Base-by-base conservation (phyloP, 2,113 vertebrate genomes). In the Enhydra lutris region DNA sequence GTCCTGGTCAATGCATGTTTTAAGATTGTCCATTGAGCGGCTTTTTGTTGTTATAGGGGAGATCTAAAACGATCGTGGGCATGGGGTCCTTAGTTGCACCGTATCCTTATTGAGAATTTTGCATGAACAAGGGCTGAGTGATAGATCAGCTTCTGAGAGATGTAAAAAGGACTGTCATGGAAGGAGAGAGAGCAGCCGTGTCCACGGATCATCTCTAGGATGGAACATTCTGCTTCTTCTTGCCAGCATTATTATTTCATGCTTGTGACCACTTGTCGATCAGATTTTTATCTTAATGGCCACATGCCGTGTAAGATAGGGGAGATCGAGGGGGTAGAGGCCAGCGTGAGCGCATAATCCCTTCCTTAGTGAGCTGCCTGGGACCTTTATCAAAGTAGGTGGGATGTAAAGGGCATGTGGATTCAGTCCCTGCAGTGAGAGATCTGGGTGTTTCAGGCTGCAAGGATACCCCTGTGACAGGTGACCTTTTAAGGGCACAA, bases 81-180 rank as follows among this genome's bases (percentile, higher is more conserved):
- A 89, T 89, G 97, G 59, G 74, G 96, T 84, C 55, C 82, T 79
- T 47, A 42, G 79, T 47, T 1, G 59, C 59, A 76, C 65, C 20
- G 10, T 82, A 29, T 69, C 92, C 86, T 93, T 65, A 61, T 52
- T 31, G 91, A 97, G 89, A 97, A 92, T 95, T 42, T 45, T 85
- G 95, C 98, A 96, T 94, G 97, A 90, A 85, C 90, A n/a, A 84
- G 78, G 96, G 80, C 90, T 76, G 96, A 93, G 88, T 31, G 95
- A 63, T 14, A 52, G 92, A 81, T 88, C 80, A 78, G 85, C 95
- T 92, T 69, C 21, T 34, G 34, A 65, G 13, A 4, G 15, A 3
- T n/a, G 12, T 45, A 17, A 1, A 29, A 50, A 91, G 86, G 95
- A 96, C 80, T 9, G 2, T 24, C 0, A 0, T 7, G 7, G 86